Conservation (phyloP, 2,888 invertebrate genomes). For the Geophilus truncorum region DNA sequence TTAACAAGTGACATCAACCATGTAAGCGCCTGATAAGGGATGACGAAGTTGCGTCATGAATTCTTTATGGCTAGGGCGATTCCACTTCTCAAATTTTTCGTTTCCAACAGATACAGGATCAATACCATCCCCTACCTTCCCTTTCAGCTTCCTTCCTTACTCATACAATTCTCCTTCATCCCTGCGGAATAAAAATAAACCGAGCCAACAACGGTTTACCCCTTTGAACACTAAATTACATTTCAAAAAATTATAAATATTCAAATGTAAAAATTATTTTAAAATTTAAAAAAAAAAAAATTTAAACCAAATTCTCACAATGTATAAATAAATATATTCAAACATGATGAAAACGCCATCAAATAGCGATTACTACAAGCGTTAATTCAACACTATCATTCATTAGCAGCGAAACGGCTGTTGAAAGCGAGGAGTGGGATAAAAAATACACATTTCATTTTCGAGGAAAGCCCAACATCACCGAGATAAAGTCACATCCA, state of each 20-base stretch:
- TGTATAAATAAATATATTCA: too few species aligned
- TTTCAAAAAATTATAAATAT: not conserved
- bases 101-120: slow-evolving; percentile 10
- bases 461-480: not conserved
- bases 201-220: not conserved
- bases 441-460: not conserved
- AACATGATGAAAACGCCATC: too few species aligned
- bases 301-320: not conserved
- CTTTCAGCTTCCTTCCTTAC: not conserved
- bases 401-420: not conserved
- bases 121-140: not conserved
- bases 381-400: not conserved
- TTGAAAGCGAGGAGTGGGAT: not conserved
- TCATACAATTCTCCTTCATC: not conserved
- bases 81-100: slow-evolving; percentile 16
- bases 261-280: not conserved
- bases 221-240: not conserved
- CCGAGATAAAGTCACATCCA: slow-evolving; percentile 1
- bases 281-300: not conserved
- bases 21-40: slow-evolving; percentile 14
- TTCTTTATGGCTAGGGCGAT: not conserved
- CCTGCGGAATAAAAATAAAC: slow-evolving; percentile 1
- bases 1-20: slow-evolving; percentile 12
- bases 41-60: slow-evolving; percentile 13
- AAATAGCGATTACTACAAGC: too few species aligned